These are phyloP conservation scores for Akabosia matsudoensis DNA, from an alignment of 1,140 invertebrate genomes.

Conservation along the genomic window DNA sequence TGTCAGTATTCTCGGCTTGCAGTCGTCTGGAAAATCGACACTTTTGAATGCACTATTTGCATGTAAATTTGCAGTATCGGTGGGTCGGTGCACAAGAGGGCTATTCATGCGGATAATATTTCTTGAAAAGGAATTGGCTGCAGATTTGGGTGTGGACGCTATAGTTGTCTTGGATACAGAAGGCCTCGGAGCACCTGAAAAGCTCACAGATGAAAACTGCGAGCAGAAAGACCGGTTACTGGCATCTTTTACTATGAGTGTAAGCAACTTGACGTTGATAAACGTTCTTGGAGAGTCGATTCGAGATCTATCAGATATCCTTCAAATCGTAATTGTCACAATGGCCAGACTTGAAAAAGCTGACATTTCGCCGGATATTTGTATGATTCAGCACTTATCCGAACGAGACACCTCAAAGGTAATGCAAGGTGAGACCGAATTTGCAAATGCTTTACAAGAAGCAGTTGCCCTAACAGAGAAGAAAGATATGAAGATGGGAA, in stretches of 20 bases:
- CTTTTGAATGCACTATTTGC: conserved; percentile 36
- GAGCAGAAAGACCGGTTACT: conserved; percentile 28
- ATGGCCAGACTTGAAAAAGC: conserved; percentile 18
- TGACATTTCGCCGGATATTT: conserved; percentile 30
- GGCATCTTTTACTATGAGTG: conserved; percentile 29
- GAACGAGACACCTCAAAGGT: conserved; percentile 16
- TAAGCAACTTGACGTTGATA: conserved; percentile 32
- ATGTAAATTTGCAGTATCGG: conserved; percentile 30
- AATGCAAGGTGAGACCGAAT: neutral
- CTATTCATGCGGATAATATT: conserved; percentile 31
- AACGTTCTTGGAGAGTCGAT: conserved; percentile 29
- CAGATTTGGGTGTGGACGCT: conserved; percentile 7
- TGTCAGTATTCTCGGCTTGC: conserved; percentile 31
- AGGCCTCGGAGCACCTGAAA: conserved; percentile 30
- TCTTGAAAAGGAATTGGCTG: neutral
- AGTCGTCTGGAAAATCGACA: conserved; percentile 35
- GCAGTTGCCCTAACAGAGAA: conserved; percentile 12
- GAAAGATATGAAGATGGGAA: conserved; percentile 16
- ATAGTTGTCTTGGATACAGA: conserved; percentile 37
- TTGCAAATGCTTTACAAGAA: conserved; percentile 19
- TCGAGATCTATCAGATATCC: conserved; percentile 20
- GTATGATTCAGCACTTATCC: conserved; percentile 28
- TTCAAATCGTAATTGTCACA: conserved; percentile 26
- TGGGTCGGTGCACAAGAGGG: conserved; percentile 30
- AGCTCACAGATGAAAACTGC: conserved; percentile 7